Evolutionary conservation across 2,797 vertebrate genomes (phyloP).

Genomic region (Enteromius treurensis): DNA sequence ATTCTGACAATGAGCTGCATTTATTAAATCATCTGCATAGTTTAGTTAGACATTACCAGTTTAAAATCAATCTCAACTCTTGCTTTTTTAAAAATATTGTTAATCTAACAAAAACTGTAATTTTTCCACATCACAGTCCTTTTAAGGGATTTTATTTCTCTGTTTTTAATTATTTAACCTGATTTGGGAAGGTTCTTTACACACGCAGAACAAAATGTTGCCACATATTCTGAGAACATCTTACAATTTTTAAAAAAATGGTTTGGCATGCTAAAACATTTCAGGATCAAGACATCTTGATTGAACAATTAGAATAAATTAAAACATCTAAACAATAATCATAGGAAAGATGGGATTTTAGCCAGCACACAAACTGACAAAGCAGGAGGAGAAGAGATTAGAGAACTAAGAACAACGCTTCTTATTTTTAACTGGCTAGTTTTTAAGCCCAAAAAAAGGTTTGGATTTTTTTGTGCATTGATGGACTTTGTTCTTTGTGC

Average conservation of each 20-base stretch:
- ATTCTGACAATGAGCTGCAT: neutral
- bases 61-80: neutral
- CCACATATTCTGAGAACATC: neutral
- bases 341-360: slow-evolving; percentile 1
- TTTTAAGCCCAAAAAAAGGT: neutral
- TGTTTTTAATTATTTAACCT: neutral
- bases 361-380: neutral
- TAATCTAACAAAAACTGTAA: neutral
- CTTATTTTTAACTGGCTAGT: slow-evolving; percentile 2
- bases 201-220: slow-evolving; percentile 6
- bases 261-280: neutral
- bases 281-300: slow-evolving; percentile 2
- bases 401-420: neutral
- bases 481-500: neutral
- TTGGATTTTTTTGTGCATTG: neutral
- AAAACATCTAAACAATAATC: slow-evolving; percentile 13
- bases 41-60: neutral
- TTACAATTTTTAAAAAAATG: neutral
- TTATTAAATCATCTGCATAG: neutral
- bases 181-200: neutral
- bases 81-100: neutral
- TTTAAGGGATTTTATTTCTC: neutral
- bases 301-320: slow-evolving; percentile 25
- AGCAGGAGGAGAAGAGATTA: neutral
- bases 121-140: neutral